Evolutionary conservation across 2,888 invertebrate species (phyloP), one percentile per base, ranked within the genome.

Genomic region (Papilio gigon): DNA sequence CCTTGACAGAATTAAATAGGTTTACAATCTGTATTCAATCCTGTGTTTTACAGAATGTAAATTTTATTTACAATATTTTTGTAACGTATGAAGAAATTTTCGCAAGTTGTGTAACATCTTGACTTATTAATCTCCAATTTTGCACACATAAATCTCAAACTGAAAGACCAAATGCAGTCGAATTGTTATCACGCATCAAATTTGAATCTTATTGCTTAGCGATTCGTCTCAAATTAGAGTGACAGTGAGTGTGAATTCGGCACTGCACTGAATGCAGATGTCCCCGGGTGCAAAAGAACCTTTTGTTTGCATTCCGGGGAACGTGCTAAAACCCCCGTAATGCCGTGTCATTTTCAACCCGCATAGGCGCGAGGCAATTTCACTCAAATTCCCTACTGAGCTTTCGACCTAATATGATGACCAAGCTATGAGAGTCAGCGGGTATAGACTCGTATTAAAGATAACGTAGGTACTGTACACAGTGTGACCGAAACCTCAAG

Each of bases 351-450:
- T 76, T 76, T 72, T 74, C 74, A 75, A 74, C 72, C 73, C 71
- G 70, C 71, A 60, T 42, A 76, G 76, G 73, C 75, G 72, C 75
- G 64, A 75, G 76, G 78, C 82, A 84, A 84, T 84, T 82, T 78
- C 81, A 78, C 78, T 76, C 78, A 78, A 81, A 81, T 82, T 81
- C 80, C 80, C 83, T 82, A 80, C 75, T 30, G 80, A 78, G 81
- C 77, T 73, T 79, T 80, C 74, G 77, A 78, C 75, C 76, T 78
- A 76, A 50, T 70, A 35, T 35, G 67, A 67, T 69, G 78, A 78
- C 44, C 68, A 77, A 83, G 65, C 50, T 27, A 75, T 12, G 68
- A 74, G 70, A 37, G 67, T 60, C 9, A 67, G 75, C 74, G 76
- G 62, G 33, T 33, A 70, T 72, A n/a, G n/a, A n/a, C n/a, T n/a